Evolutionary conservation across 2,113 vertebrate genomes (phyloP).

Genomic region (Furnarius figulus): DNA sequence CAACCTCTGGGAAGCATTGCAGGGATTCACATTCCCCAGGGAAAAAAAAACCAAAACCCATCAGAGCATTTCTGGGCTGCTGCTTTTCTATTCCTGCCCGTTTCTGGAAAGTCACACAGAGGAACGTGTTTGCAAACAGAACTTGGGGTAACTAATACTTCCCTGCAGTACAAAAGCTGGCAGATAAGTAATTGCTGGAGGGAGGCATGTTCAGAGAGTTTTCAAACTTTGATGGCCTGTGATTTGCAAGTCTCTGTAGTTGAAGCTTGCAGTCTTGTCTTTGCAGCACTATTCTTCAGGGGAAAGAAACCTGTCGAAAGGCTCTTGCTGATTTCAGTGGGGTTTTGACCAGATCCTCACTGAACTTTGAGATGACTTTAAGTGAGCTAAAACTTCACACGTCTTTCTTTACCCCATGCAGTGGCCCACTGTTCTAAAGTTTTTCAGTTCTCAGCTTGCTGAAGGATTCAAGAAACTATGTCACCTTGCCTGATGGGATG

Average conservation of each 20-base stretch:
- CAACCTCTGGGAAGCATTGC: background rate
- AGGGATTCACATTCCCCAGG: background rate
- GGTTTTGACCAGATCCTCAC: slow-evolving; percentile 6
- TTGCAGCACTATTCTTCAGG: background rate
- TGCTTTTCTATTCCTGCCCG: background rate
- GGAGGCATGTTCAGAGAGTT: slow-evolving; percentile 41
- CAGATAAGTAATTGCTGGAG: slow-evolving; percentile 39
- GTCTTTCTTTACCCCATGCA: background rate
- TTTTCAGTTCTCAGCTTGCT: background rate
- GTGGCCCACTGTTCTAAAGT: background rate
- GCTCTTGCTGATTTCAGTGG: slow-evolving; percentile 27
- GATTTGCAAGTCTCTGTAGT: slow-evolving; percentile 61
- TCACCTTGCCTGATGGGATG: background rate
- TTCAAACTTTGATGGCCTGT: slow-evolving; percentile 57
- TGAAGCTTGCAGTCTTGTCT: background rate
- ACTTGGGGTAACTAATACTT: background rate
- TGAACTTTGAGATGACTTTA: slow-evolving; percentile 2
- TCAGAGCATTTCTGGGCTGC: background rate
- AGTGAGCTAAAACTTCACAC: slow-evolving; percentile 39
- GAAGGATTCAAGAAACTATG: background rate
- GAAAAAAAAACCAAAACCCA: background rate
- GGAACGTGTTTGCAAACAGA: slow-evolving; percentile 23
- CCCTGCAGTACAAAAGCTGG: background rate
- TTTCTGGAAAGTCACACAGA: background rate
- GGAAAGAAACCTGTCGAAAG: background rate